These are phyloP conservation scores for Noctuana brunneofusca DNA, from an alignment of 2,888 invertebrate genomes.

Conservation along the genomic window DNA sequence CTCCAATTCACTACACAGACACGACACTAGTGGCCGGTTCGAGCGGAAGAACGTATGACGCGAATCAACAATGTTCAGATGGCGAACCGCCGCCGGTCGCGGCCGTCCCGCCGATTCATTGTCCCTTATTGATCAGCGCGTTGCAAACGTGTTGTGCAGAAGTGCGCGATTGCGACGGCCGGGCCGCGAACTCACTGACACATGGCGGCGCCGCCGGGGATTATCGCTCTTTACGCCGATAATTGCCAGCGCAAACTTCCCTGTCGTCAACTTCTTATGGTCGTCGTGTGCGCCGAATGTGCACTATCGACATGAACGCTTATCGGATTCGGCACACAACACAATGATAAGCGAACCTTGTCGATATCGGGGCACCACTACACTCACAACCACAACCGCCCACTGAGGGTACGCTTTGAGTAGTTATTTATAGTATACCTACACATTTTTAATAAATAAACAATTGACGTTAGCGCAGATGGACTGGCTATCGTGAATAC, in stretches of 20 bases:
- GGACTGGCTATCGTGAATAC: slow-evolving; percentile 46
- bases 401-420: slow-evolving; percentile 58
- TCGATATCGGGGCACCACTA: slow-evolving; percentile 50
- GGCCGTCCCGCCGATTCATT: slow-evolving; percentile 54
- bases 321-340: slow-evolving; percentile 62
- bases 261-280: slow-evolving; percentile 53
- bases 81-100: slow-evolving; percentile 45
- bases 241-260: slow-evolving; percentile 72
- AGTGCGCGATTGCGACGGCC: slow-evolving; percentile 45
- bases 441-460: slow-evolving; percentile 66
- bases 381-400: slow-evolving; percentile 41
- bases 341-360: slow-evolving; percentile 55
- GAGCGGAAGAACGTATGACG: slow-evolving; percentile 34
- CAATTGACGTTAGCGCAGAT: slow-evolving; percentile 57
- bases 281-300: slow-evolving; percentile 52
- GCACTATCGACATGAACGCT: slow-evolving; percentile 58
- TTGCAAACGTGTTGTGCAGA: slow-evolving; percentile 47
- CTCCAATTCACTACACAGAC: slow-evolving; percentile 51
- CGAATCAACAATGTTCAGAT: slow-evolving; percentile 43
- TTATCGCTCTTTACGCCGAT: slow-evolving; percentile 66
- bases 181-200: slow-evolving; percentile 51
- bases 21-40: slow-evolving; percentile 40
- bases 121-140: slow-evolving; percentile 60
- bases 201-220: slow-evolving; percentile 43
- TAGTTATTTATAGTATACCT: slow-evolving; percentile 60